Evolutionary conservation across 2,888 invertebrate genomes (phyloP).

Genomic region (Bembecia ichneumoniformis): DNA sequence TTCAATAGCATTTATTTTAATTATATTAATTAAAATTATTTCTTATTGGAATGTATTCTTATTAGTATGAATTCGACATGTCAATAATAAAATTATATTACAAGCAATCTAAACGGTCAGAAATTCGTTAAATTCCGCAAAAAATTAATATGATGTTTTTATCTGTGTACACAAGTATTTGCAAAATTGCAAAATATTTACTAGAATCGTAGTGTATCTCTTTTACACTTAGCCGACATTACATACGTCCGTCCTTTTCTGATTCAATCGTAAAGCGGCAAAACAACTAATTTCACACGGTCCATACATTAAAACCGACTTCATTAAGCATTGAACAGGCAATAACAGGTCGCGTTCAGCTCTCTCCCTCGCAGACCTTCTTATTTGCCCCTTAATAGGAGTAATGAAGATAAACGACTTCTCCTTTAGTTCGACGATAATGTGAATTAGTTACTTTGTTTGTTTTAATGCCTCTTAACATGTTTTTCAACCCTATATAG

Average conservation of each 20-base stretch:
- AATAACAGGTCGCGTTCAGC: conserved; percentile 42
- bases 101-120: too few species aligned
- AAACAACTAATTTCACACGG: conserved; percentile 19
- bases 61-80: too few species aligned
- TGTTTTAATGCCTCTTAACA: conserved; percentile 11
- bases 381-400: conserved; percentile 12
- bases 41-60: too few species aligned
- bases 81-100: too few species aligned
- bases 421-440: conserved; percentile 18
- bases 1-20: too few species aligned
- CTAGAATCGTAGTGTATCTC: background rate
- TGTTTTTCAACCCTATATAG: background rate
- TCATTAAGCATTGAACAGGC: conserved; percentile 49
- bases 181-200: too few species aligned
- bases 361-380: conserved; percentile 12
- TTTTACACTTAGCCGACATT: background rate
- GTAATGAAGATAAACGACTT: conserved; percentile 26
- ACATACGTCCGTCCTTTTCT: background rate
- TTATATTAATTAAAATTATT: too few species aligned
- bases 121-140: too few species aligned
- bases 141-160: too few species aligned
- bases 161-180: too few species aligned
- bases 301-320: conserved; percentile 41
- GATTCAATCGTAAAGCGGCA: conserved; percentile 5
- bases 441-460: conserved; percentile 19